These are phyloP conservation scores for Atethmia centrago DNA, from an alignment of 2,888 invertebrate species.

Conservation along the genomic window DNA sequence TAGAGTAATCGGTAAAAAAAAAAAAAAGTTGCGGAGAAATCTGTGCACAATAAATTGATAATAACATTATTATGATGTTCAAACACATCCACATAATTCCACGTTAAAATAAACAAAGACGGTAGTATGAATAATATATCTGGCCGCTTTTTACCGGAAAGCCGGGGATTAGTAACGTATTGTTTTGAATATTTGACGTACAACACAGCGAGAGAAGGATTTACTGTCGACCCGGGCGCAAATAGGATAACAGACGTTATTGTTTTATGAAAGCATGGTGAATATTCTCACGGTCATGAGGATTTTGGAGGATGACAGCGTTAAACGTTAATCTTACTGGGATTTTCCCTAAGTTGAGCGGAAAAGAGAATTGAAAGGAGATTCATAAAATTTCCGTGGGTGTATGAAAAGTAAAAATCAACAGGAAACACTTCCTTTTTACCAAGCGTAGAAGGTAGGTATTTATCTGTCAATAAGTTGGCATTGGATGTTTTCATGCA, in stretches of 20 bases:
- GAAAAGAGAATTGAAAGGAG: not conserved
- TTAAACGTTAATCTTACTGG: not conserved
- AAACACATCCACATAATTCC: conserved; percentile 27
- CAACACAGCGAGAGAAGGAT: conserved; percentile 50
- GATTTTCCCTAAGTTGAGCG: not conserved
- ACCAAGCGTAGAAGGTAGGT: too few species aligned
- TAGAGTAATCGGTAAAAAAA: too few species aligned
- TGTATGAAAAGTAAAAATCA: not conserved
- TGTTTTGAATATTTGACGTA: conserved; percentile 59
- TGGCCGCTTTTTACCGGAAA: conserved; percentile 51
- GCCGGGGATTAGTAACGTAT: conserved; percentile 52
- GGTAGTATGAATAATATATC: conserved; percentile 51
- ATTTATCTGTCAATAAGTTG: too few species aligned
- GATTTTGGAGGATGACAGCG: conserved; percentile 8
- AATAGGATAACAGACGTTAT: conserved; percentile 51
- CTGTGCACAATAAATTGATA: too few species aligned
- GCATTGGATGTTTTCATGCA: too few species aligned
- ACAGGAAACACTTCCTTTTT: not conserved
- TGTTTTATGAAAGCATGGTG: conserved; percentile 37
- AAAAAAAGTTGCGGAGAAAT: too few species aligned
- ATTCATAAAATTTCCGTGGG: not conserved
- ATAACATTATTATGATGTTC: too few species aligned
- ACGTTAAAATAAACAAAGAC: conserved; percentile 46
- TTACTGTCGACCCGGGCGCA: conserved; percentile 35
- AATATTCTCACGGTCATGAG: conserved; percentile 5